Evolutionary conservation across 1,140 invertebrate species (phyloP).

Genomic region (Camponotus pennsylvanicus): DNA sequence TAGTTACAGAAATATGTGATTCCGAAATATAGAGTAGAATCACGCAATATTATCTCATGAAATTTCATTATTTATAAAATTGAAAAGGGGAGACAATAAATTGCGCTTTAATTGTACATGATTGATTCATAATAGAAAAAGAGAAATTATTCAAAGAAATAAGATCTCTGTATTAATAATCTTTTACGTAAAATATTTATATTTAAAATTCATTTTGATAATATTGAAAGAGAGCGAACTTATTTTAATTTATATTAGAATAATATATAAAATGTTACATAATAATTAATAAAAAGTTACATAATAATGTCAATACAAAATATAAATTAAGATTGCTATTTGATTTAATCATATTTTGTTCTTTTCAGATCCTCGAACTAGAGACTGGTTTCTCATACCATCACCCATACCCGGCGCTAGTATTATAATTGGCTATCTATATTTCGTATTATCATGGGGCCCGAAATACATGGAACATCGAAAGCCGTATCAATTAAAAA

Average conservation of each 20-base stretch:
- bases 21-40: not conserved
- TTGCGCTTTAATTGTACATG: too few species aligned
- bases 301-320: not conserved
- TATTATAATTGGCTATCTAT: conserved; percentile 90
- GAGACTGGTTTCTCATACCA: conserved; percentile 94
- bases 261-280: not conserved
- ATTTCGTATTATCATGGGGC: conserved; percentile 91
- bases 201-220: too few species aligned
- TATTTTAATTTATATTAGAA: not conserved
- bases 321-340: not conserved
- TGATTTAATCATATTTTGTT: not conserved
- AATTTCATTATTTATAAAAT: too few species aligned
- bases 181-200: too few species aligned
- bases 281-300: not conserved
- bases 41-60: too few species aligned
- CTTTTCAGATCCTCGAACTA: conserved; percentile 92
- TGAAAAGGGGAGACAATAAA: too few species aligned
- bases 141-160: too few species aligned
- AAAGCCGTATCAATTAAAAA: conserved; percentile 92
- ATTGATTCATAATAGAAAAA: too few species aligned
- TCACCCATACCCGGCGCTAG: conserved; percentile 91
- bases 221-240: too few species aligned
- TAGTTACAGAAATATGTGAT: not conserved
- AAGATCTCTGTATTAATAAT: too few species aligned
- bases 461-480: conserved; percentile 93